Evolutionary conservation across 2,113 vertebrate species (phyloP), one percentile per base, ranked within the genome.

Genomic region (Malurus alboscapulatus): DNA sequence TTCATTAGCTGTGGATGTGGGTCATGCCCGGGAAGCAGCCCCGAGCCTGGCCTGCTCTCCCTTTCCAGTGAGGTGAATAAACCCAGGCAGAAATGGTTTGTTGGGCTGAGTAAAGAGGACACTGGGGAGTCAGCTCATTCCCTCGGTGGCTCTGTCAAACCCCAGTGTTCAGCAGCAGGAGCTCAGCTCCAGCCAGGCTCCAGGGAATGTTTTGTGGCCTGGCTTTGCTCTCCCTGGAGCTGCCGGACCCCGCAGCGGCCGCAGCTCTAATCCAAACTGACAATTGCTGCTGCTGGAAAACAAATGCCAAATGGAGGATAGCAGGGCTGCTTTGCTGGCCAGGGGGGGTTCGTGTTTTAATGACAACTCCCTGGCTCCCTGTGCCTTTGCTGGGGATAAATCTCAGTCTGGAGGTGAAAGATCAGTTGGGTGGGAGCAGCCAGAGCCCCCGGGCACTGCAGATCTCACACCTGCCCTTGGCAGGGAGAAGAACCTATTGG

Each of bases 401-500:
- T 48, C 77, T 82, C 75, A 85, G 72, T 4, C 25, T 84, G 74
- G 59, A 58, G 14, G 22, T 26, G 86, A 80, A 29, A 40, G 80
- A 84, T 78, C 27, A 47, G 67, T 54, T 66, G 90, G 92, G 83
- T 53, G 90, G 93, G 54, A 74, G 89, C 36, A 32, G 73, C 58
- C 74, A 65, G 21, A 90, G 61, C 75, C 85, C 53, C 21, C 4
- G 1, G 50, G 85, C 75, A 17, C 84, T 63, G 84, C 74, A 21
- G 74, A 22, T 42, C 62, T 88, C 82, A 75, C 62, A 77, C 45
- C 86, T 84, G 68, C 90, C 94, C 54, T 53, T 74, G 94, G 94
- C 95, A 93, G 38, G 81, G 66, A 78, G 96, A 81, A 42, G 50
- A 95, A 95, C 91, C 94, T 62, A 15, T 55, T 95, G 95, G 96